Conservation (phyloP, 2,113 vertebrate species). For the Cathartes aura region DNA sequence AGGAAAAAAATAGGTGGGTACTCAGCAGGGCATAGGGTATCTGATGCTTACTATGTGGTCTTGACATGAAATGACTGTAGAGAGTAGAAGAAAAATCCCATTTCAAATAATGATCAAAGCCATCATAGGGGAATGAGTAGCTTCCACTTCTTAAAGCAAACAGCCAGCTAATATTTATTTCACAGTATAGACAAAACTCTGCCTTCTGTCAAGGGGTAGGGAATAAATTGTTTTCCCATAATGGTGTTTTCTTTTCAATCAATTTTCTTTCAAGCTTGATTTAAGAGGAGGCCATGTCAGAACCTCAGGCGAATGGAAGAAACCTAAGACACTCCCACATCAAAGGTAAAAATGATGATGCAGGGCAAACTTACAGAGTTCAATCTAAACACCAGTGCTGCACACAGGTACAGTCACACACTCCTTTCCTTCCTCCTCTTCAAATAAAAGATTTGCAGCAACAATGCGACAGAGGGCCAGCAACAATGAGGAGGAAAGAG, state of each 20-base stretch:
- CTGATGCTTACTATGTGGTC: neutral
- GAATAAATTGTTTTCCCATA: conserved; percentile 80
- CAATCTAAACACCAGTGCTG: neutral
- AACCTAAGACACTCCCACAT: conserved; percentile 56
- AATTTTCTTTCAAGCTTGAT: conserved; percentile 82
- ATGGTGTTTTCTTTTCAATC: conserved; percentile 80
- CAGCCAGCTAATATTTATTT: conserved; percentile 77
- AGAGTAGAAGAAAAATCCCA: conserved; percentile 9
- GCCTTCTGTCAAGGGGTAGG: conserved; percentile 71
- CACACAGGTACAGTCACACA: neutral
- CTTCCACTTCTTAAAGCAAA: conserved; percentile 69
- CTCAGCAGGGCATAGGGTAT: neutral
- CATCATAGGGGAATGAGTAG: conserved; percentile 4
- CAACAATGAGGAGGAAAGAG: neutral
- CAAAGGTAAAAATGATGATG: conserved; percentile 70
- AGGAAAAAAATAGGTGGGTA: neutral
- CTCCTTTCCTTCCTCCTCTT: conserved; percentile 5
- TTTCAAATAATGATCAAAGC: conserved; percentile 54
- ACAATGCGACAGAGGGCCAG: neutral
- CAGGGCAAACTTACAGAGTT: conserved; percentile 39
- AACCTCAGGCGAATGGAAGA: conserved; percentile 39
- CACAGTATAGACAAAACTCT: conserved; percentile 74
- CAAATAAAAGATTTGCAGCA: conserved; percentile 17
- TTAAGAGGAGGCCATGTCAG: conserved; percentile 74
- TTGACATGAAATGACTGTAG: neutral